Conservation (phyloP, 2,888 invertebrate species). For the Dicycla oo region DNA sequence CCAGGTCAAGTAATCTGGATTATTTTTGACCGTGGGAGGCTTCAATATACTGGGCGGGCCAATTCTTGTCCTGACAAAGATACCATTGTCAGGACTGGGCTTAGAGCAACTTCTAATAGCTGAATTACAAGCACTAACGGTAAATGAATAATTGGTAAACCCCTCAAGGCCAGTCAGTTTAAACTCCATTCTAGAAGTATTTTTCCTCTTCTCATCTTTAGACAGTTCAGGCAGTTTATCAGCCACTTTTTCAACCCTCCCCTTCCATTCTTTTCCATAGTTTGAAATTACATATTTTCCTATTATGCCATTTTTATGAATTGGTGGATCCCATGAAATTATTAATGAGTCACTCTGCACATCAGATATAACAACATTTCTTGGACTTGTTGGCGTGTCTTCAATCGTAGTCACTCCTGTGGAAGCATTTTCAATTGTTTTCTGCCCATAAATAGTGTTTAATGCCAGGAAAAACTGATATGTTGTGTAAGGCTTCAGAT, state of each 20-base stretch:
- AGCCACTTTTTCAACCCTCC: slow-evolving; percentile 71
- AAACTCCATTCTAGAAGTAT: slow-evolving; percentile 71
- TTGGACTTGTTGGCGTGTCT: slow-evolving; percentile 91
- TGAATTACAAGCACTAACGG: slow-evolving; percentile 92
- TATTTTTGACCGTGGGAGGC: slow-evolving; percentile 75
- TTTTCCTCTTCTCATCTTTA: slow-evolving; percentile 68
- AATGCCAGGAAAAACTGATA: slow-evolving; percentile 93
- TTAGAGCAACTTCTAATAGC: slow-evolving; percentile 91
- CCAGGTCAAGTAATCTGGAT: slow-evolving; percentile 86
- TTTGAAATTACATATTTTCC: slow-evolving; percentile 92
- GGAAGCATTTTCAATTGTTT: slow-evolving; percentile 87
- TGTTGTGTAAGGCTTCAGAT: slow-evolving; percentile 93
- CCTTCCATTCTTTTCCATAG: slow-evolving; percentile 76
- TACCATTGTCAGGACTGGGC: slow-evolving; percentile 82
- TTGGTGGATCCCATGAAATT: slow-evolving; percentile 93
- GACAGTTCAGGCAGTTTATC: slow-evolving; percentile 71
- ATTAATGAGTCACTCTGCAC: slow-evolving; percentile 92
- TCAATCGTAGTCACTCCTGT: slow-evolving; percentile 93
- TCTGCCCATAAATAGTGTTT: slow-evolving; percentile 83
- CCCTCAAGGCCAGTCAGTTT: slow-evolving; percentile 86
- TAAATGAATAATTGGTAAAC: slow-evolving; percentile 92
- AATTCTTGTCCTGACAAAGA: slow-evolving; percentile 91
- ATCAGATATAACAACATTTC: slow-evolving; percentile 90
- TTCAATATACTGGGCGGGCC: slow-evolving; percentile 89
- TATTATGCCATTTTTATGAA: slow-evolving; percentile 93